Conservation (phyloP, 2,888 invertebrate species). For the Acleris laterana region DNA sequence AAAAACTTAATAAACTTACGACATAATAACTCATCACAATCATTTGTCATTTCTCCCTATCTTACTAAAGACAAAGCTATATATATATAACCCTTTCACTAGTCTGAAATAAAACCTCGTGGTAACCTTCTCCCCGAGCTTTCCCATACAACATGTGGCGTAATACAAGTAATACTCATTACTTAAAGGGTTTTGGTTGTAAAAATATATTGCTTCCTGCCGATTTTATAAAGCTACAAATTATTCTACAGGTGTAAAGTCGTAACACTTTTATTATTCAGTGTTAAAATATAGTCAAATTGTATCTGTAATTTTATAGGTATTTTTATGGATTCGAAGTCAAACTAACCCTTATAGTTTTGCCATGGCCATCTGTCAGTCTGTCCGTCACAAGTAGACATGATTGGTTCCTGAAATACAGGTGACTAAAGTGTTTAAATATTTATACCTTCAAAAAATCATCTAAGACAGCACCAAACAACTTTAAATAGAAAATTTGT, state of each 20-base stretch:
- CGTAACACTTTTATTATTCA: not conserved
- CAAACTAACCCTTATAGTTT: no score
- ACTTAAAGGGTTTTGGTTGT: slow-evolving; percentile 7
- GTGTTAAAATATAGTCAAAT: not conserved
- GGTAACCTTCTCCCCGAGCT: slow-evolving; percentile 18
- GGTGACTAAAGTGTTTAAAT: no score
- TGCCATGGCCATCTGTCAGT: no score
- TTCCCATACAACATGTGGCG: slow-evolving; percentile 33
- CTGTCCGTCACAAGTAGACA: no score
- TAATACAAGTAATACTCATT: slow-evolving; percentile 29
- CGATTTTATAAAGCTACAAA: not conserved
- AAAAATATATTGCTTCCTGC: slow-evolving; percentile 30
- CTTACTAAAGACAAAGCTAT: slow-evolving; percentile 1
- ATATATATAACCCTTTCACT: slow-evolving; percentile 18
- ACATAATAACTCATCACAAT: slow-evolving; percentile 27
- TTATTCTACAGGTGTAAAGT: not conserved
- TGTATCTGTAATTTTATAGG: no score
- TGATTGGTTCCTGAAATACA: no score
- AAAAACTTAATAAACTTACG: slow-evolving; percentile 23
- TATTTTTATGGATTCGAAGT: no score
- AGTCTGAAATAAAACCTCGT: slow-evolving; percentile 27
- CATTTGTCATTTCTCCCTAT: slow-evolving; percentile 23
- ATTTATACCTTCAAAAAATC: no score
- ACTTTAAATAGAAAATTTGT: no score
- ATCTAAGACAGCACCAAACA: no score